Conservation (phyloP, 2,888 invertebrate genomes). For the Dicyrtoma fusca region DNA sequence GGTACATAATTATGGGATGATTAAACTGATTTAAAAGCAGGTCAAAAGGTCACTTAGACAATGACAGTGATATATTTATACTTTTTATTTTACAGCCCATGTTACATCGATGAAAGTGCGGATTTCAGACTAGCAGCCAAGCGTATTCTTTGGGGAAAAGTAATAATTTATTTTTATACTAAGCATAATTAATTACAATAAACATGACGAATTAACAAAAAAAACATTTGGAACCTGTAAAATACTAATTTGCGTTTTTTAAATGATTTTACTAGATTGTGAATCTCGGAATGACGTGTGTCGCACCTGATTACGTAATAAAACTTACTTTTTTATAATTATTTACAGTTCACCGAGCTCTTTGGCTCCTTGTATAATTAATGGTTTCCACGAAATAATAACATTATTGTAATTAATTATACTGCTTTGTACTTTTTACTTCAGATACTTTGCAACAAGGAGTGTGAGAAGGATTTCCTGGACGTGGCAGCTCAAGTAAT, state of each 20-base stretch:
- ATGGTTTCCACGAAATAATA: too few species aligned
- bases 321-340: too few species aligned
- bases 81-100: conserved; percentile 70
- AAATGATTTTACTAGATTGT: conserved; percentile 33
- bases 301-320: conserved; percentile 89
- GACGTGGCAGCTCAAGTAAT: conserved; percentile 69
- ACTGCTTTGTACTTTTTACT: neutral
- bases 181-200: too few species aligned
- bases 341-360: too few species aligned
- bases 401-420: neutral
- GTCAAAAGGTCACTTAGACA: too few species aligned
- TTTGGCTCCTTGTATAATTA: too few species aligned
- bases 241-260: neutral
- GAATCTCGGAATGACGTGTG: conserved; percentile 84
- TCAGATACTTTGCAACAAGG: conserved; percentile 74
- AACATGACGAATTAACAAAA: too few species aligned
- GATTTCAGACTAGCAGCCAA: conserved; percentile 73
- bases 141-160: conserved; percentile 92
- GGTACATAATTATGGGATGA: conserved; percentile 61
- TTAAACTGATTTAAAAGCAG: too few species aligned
- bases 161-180: neutral
- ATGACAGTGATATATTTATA: too few species aligned
- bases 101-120: conserved; percentile 81
- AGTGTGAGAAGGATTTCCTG: conserved; percentile 75
- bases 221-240: too few species aligned